Conservation (phyloP, 2,888 invertebrate species). For the Thymelicus sylvestris region DNA sequence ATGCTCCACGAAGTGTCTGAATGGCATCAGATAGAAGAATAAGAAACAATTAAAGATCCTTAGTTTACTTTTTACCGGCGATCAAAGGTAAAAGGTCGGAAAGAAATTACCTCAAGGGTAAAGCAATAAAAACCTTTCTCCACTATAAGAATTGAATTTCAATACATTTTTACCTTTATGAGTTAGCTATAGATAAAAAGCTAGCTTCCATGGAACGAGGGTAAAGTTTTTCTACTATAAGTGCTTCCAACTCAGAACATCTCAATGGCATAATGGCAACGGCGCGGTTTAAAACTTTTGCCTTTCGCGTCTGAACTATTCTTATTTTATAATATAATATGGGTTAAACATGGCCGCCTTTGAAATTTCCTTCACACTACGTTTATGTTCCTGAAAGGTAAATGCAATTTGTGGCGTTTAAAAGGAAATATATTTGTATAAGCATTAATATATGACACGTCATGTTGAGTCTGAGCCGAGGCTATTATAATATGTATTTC, state of each 20-base stretch:
- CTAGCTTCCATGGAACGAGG: slow-evolving; percentile 11
- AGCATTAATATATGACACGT: slow-evolving; percentile 1
- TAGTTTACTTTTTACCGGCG: slow-evolving; percentile 29
- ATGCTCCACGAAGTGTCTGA: slow-evolving; percentile 23
- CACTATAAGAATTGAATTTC: slow-evolving; percentile 16
- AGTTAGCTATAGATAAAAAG: not conserved
- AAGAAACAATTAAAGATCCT: slow-evolving; percentile 35
- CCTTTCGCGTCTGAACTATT: slow-evolving; percentile 31
- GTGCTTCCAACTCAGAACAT: slow-evolving; percentile 31
- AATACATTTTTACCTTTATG: slow-evolving; percentile 22
- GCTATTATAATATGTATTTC: too few relatives aligned
- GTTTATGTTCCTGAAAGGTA: slow-evolving; percentile 8
- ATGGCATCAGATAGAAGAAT: slow-evolving; percentile 33
- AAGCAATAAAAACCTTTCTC: slow-evolving; percentile 7
- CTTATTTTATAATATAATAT: slow-evolving; percentile 31
- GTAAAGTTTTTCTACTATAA: slow-evolving; percentile 28
- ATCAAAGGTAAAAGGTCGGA: slow-evolving; percentile 28
- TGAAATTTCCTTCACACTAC: slow-evolving; percentile 25
- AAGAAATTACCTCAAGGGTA: slow-evolving; percentile 25
- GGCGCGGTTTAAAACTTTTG: slow-evolving; percentile 29
- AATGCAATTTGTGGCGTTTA: slow-evolving; percentile 26
- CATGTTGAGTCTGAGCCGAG: not conserved
- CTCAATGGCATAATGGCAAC: slow-evolving; percentile 32
- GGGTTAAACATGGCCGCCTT: slow-evolving; percentile 32
- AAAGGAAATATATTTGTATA: slow-evolving; percentile 15